phyloP scores from a whole-genome alignment of 2,888 invertebrate genomes.

The Leucophenga maculata region DNA sequence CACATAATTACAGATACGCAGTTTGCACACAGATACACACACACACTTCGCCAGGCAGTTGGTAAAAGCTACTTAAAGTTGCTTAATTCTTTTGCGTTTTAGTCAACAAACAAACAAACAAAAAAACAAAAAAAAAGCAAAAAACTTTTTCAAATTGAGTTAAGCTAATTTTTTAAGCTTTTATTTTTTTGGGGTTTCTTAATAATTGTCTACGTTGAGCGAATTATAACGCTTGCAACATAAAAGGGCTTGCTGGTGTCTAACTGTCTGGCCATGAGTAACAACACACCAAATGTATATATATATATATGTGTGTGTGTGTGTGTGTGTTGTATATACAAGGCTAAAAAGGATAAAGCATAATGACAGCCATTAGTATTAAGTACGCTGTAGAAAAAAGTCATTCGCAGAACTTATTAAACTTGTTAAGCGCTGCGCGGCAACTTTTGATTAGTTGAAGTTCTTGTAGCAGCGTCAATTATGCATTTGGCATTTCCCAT shows the following conservation, averaged over 20 bases:
- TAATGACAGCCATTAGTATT: constrained; percentile 64
- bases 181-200: constrained; percentile 18
- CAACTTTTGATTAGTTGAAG: constrained; percentile 5
- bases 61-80: constrained; percentile 62
- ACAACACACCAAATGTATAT: too few species aligned
- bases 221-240: background rate
- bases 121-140: background rate
- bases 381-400: constrained; percentile 53
- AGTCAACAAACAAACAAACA: constrained; percentile 39
- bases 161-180: constrained; percentile 26
- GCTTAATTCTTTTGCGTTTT: constrained; percentile 56
- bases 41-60: background rate
- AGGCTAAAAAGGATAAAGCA: constrained; percentile 58
- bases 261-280: background rate
- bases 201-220: constrained; percentile 18
- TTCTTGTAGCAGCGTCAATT: background rate
- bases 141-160: constrained; percentile 25
- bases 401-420: constrained; percentile 23
- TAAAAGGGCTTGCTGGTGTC: background rate
- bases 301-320: too few species aligned
- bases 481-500: background rate
- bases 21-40: too few species aligned
- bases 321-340: background rate
- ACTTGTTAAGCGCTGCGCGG: constrained; percentile 6
- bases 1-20: too few species aligned